Evolutionary conservation across 2,113 vertebrate species (phyloP), one percentile per base, ranked within the genome.

Genomic region (Nerophis lumbriciformis): DNA sequence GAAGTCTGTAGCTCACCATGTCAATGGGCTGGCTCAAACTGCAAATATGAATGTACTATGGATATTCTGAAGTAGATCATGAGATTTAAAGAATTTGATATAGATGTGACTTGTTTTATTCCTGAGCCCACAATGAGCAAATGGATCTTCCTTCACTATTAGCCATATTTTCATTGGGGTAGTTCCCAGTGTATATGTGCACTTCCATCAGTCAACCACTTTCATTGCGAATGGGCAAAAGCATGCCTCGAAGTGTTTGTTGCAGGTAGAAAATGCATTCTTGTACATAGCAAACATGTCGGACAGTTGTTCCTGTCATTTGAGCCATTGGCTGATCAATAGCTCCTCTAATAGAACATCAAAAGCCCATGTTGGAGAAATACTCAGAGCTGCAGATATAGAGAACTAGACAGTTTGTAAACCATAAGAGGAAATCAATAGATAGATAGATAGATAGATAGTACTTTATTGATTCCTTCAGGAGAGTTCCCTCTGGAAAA

Each of bases 321-420:
- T 70, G 74, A 85, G 83, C 77, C 77, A 63, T 63, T 3, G 16
- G 61, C 72, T 80, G 84, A 88, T 88, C 85, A 82, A 85, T 87
- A 86, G 71, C 57, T 69, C 67, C 83, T 78, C 80, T 84, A 77
- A 85, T 85, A 71, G 78, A 76, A 86, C 81, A 85, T 79, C 84
- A 79, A 82, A 78, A 70, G 77, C 72, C 67, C 70, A 9, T 69
- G 79, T 75, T 1, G 14, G 59, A 68, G 63, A 68, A 54, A 73
- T 66, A 77, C 57, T 53, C 69, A 61, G 64, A 67, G 68, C 65
- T 84, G 81, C 76, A 85, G 85, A 86, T 72, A 72, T 62, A 62
- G 75, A 83, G 63, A 60, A 81, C 76, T 61, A 76, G 66, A 72
- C 48, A 48, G 60, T 36, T 62, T 62, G 66, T 63, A 63, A 76